A percentile compares a stretch with the other conserved stretches of the same genome.
These are phyloP conservation scores for Raphicerus campestris DNA, from an alignment of 2,113 vertebrate genomes.

Conservation along the genomic window DNA sequence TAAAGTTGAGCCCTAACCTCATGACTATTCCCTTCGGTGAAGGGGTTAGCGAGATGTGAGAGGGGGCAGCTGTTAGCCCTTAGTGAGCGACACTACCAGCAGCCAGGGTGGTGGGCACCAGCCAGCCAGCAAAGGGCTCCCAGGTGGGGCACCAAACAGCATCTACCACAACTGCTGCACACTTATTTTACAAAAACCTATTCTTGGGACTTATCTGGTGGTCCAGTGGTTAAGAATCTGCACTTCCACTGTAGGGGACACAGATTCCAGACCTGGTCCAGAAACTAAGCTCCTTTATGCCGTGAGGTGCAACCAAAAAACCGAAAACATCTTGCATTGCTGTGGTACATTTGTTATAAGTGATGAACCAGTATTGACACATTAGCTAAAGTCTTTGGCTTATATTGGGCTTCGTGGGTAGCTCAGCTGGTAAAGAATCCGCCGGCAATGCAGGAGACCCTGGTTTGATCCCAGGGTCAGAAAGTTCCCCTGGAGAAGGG, in stretches of 20 bases:
- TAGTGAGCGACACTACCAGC: not conserved
- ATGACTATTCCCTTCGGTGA: not conserved
- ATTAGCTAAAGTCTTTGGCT: not conserved
- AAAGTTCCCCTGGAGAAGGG: not conserved
- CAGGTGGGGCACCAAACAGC: not conserved
- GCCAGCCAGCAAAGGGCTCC: not conserved
- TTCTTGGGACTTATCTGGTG: not conserved
- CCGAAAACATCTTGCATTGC: not conserved
- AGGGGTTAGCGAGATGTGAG: fast-evolving
- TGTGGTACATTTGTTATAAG: not conserved
- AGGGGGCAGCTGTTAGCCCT: not conserved
- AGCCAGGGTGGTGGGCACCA: too few relatives aligned
- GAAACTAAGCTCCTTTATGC: not conserved
- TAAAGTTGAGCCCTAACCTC: not conserved
- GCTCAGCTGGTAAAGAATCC: not conserved
- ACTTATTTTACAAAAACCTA: not conserved
- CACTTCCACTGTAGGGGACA: not conserved
- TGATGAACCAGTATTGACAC: not conserved
- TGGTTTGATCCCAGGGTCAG: not conserved
- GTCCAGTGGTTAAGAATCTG: not conserved
- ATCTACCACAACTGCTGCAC: not conserved
- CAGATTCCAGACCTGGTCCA: not conserved
- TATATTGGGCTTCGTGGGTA: not conserved
- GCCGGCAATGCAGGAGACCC: not conserved
- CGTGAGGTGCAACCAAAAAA: not conserved